Evolutionary conservation across 1,140 invertebrate genomes (phyloP).

Genomic region (Drosophila virilis): DNA sequence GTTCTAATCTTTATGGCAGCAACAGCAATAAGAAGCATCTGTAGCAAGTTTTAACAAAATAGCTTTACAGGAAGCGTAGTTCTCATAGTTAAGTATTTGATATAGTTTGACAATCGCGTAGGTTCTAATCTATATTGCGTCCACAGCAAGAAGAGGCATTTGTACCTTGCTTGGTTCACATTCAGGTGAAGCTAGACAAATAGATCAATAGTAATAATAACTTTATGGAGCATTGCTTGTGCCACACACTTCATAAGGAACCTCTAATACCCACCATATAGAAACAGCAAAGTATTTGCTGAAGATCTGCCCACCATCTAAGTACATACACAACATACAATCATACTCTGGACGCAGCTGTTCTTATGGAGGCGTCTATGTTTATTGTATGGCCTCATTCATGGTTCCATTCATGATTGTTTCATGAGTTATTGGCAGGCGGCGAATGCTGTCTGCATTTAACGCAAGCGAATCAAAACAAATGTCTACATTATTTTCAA

Average conservation of each 20-base stretch:
- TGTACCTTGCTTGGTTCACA: not conserved
- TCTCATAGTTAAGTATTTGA: not conserved
- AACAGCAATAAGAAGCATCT: not conserved
- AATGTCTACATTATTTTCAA: constrained; percentile 60
- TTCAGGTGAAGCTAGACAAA: not conserved
- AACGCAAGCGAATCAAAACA: constrained; percentile 62
- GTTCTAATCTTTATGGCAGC: too few species aligned
- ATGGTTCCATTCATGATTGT: constrained; percentile 38
- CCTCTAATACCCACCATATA: not conserved
- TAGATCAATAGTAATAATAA: not conserved
- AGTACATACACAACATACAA: not conserved
- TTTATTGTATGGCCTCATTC: constrained; percentile 35
- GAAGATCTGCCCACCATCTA: not conserved
- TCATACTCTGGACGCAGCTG: not conserved
- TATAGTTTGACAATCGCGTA: too few species aligned
- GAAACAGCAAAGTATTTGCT: not conserved
- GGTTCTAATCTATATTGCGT: too few species aligned
- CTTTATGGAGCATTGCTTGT: not conserved
- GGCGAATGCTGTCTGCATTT: constrained; percentile 15
- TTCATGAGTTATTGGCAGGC: constrained; percentile 47
- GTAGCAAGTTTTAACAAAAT: not conserved
- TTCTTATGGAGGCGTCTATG: constrained; percentile 15
- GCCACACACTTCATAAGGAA: not conserved
- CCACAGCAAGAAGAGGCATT: too few species aligned
- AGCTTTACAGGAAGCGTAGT: not conserved